Evolutionary conservation across 2,797 vertebrate species (phyloP), one percentile per base, ranked within the genome.

Genomic region (Trichosurus vulpecula): DNA sequence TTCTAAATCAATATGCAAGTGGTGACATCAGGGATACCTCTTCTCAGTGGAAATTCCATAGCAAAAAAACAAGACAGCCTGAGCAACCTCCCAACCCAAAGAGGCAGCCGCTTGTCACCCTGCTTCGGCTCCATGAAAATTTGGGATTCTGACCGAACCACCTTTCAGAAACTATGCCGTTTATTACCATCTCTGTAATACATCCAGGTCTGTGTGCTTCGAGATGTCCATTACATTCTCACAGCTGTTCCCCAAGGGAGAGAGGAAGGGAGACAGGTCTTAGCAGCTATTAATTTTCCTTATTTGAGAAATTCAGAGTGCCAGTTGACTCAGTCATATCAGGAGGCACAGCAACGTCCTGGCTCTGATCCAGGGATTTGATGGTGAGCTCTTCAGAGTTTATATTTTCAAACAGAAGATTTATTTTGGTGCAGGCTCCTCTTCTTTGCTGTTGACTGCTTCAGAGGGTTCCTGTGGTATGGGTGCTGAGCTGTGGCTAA

Each of bases 1-100:
- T 97, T 96, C 95, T 94, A 97, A 96, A 95, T 95, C 95, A 89
- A 41, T 51, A 96, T 96, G 97, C 96, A 97, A 97, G 97, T 52
- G 2, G 52, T 35, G 58, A 93, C 52, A 87, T n/a, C 56, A 97
- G 96, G 96, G 94, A 96, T 96, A 96, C 90, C 96, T 96, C 96
- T n/a, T 35, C 30, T 6, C 41, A 54, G 6, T 27, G 93, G 92
- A 74, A 96, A 97, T 96, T 96, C 93, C 90, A 94, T 54, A 91
- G 90, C 61, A 54, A 47, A 90, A 94, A 96, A 66, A 22, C 19
- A 16, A 51, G 74, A 12, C 41, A 93, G 52, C 93, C 91, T 90
- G 57, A 93, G 81, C 81, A 31, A n/a, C 11, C 51, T 94, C 13
- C 3, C 14, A 13, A 47, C 53, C 89, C 92, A 66, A 93, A 87